Percentiles rank a stretch among this genome's conserved stretches.
phyloP scores from a whole-genome alignment of 2,888 invertebrate genomes.

The Eumerus sabulonum region DNA sequence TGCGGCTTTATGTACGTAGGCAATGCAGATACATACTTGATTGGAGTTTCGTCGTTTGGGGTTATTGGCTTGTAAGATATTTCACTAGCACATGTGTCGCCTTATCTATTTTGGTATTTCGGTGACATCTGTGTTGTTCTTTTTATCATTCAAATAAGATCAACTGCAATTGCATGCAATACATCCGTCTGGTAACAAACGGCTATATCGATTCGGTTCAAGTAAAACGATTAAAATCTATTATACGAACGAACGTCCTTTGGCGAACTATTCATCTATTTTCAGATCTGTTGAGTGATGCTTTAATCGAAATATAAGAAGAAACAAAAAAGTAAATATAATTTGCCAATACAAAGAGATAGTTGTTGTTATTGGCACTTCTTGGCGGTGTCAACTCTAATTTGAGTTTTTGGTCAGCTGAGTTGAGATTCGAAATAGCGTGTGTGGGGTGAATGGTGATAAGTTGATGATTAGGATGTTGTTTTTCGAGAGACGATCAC shows the following conservation, averaged over 20 bases:
- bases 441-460: too few relatives aligned
- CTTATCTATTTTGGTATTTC: constrained; percentile 19
- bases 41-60: neutral
- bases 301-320: neutral
- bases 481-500: too few relatives aligned
- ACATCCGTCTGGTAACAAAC: constrained; percentile 46
- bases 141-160: neutral
- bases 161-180: constrained; percentile 19
- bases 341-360: neutral
- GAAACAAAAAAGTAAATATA: constrained; percentile 5
- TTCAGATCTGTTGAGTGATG: constrained; percentile 38
- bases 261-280: constrained; percentile 45
- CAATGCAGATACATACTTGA: too few relatives aligned
- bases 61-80: neutral
- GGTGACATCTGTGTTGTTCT: constrained; percentile 36
- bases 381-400: constrained; percentile 27
- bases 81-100: neutral
- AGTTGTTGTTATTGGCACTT: neutral
- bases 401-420: constrained; percentile 17
- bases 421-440: neutral
- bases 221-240: constrained; percentile 15
- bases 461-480: too few relatives aligned
- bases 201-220: constrained; percentile 1
- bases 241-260: constrained; percentile 52
- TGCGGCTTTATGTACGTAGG: too few relatives aligned